Evolutionary conservation across 1,140 invertebrate genomes (phyloP).

Genomic region (Solen grandis): DNA sequence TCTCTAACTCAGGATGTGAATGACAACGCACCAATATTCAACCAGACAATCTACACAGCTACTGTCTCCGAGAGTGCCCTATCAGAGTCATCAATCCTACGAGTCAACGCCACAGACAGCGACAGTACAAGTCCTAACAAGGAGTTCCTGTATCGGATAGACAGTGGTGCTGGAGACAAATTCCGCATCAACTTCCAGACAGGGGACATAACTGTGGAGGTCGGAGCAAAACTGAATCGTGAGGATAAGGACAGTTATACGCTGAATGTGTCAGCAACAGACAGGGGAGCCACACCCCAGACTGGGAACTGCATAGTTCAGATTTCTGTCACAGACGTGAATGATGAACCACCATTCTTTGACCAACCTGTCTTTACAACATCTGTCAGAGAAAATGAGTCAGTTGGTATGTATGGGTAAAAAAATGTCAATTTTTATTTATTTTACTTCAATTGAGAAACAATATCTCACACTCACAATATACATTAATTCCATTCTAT

Average conservation of each 20-base stretch:
- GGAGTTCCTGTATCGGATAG: slow-evolving; percentile 70
- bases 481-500: no score
- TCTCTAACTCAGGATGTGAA: slow-evolving; percentile 65
- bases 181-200: slow-evolving; percentile 70
- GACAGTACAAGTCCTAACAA: slow-evolving; percentile 69
- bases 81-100: slow-evolving; percentile 61
- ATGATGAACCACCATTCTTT: slow-evolving; percentile 65
- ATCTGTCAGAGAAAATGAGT: slow-evolving; percentile 1
- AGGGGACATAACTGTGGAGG: slow-evolving; percentile 63
- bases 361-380: not conserved
- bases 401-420: not conserved
- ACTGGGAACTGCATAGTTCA: slow-evolving; percentile 56
- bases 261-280: slow-evolving; percentile 65
- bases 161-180: slow-evolving; percentile 70
- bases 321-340: slow-evolving; percentile 63
- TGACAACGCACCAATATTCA: slow-evolving; percentile 63
- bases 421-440: no score
- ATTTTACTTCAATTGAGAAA: no score
- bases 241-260: slow-evolving; percentile 62
- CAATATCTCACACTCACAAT: no score
- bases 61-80: slow-evolving; percentile 61
- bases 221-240: slow-evolving; percentile 64
- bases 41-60: slow-evolving; percentile 45
- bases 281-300: slow-evolving; percentile 63
- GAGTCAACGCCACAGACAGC: slow-evolving; percentile 62